Evolutionary conservation across 35 echinoderm and acorn worm species (phyloP).

Genomic region (Ophioderma brevispina): DNA sequence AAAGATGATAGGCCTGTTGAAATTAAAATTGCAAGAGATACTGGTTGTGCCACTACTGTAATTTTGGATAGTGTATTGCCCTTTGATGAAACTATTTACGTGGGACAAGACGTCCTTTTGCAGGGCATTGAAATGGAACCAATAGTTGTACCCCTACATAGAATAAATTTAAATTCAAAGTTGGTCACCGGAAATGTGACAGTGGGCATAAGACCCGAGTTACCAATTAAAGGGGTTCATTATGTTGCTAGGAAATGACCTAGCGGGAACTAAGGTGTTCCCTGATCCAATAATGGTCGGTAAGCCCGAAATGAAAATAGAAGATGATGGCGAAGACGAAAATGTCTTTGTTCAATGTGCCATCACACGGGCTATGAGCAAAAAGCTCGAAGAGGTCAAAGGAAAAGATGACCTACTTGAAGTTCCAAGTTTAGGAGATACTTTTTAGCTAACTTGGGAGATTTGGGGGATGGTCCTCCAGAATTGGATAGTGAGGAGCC

Average conservation of each 20-base stretch:
- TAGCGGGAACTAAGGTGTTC: conserved; percentile 38
- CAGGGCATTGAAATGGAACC: neutral
- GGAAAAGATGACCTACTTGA: neutral
- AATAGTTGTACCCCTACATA: too few relatives aligned
- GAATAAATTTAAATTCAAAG: neutral
- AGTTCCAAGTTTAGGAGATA: neutral
- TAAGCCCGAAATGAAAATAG: neutral
- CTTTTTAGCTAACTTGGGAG: neutral
- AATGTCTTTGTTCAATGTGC: conserved; percentile 9
- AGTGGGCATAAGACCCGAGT: neutral
- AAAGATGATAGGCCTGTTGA: neutral
- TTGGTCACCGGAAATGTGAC: conserved; percentile 1
- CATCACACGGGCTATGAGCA: conserved; percentile 28
- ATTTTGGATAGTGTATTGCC: neutral
- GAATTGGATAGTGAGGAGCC: too few relatives aligned
- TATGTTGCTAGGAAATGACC: conserved; percentile 16
- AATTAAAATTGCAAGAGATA: conserved; percentile 3
- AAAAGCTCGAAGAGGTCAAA: neutral
- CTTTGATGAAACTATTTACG: neutral
- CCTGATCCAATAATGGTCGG: conserved; percentile 1
- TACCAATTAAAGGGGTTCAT: neutral
- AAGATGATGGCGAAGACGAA: neutral
- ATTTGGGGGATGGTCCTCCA: too few relatives aligned
- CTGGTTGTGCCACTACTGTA: neutral
- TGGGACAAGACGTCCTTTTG: neutral